Conservation (phyloP, 2,888 invertebrate genomes). For the Pristionchus mayeri region DNA sequence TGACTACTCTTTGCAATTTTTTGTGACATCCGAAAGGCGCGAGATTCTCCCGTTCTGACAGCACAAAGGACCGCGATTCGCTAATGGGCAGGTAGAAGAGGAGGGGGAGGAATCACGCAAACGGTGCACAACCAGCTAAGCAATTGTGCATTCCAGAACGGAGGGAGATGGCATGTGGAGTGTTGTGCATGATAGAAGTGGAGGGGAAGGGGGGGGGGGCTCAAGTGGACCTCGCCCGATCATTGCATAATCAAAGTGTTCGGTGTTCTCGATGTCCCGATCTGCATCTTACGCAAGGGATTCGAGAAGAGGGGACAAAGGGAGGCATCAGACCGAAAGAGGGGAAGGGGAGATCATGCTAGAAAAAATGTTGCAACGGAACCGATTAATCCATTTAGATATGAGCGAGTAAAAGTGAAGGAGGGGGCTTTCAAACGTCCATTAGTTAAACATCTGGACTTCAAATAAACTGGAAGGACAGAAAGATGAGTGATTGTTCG, state of each 20-base stretch:
- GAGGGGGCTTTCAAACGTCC: not conserved
- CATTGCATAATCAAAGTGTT: conserved; percentile 36
- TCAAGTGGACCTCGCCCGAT: conserved; percentile 31
- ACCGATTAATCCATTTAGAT: not conserved
- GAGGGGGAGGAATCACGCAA: not conserved
- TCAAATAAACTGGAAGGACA: not conserved
- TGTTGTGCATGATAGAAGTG: no score
- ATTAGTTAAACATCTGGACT: conserved; percentile 24
- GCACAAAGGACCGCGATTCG: not conserved
- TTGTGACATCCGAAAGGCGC: not conserved
- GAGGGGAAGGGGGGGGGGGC: not conserved
- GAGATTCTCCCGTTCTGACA: conserved; percentile 10
- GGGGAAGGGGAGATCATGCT: not conserved
- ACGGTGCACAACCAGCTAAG: not conserved
- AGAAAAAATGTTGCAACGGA: not conserved
- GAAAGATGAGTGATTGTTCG: conserved; percentile 34
- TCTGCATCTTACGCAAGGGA: conserved; percentile 41
- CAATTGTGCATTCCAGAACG: not conserved
- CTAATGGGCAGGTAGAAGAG: conserved; percentile 17
- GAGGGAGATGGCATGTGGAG: not conserved
- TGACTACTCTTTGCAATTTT: conserved; percentile 29
- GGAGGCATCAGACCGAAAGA: not conserved
- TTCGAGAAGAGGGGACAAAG: not conserved
- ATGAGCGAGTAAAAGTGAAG: not conserved
- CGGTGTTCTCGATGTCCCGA: not conserved